Evolutionary conservation across 2,113 vertebrate genomes (phyloP).

Genomic region (Takifugu bimaculatus): DNA sequence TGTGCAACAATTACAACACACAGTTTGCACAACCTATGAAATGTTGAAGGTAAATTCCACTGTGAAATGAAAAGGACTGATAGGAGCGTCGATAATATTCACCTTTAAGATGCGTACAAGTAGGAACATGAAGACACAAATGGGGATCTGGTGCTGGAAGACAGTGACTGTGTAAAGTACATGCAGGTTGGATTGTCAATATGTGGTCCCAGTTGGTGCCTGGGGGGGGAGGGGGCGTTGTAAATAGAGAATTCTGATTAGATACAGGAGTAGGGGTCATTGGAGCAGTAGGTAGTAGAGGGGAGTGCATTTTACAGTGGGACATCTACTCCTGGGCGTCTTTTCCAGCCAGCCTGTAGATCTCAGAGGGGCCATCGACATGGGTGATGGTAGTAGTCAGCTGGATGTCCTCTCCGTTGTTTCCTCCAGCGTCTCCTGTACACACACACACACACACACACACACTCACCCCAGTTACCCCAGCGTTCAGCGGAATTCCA

Average conservation of each 20-base stretch:
- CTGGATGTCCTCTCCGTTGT: slow-evolving; percentile 89
- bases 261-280: slow-evolving; percentile 13
- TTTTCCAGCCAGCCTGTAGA: slow-evolving; percentile 93
- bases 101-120: slow-evolving; percentile 14
- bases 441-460: slow-evolving; percentile 10
- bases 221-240: neutral
- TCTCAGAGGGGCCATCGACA: slow-evolving; percentile 86
- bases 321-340: slow-evolving; percentile 84
- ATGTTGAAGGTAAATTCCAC: slow-evolving; percentile 15
- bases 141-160: slow-evolving; percentile 1
- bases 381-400: slow-evolving; percentile 96
- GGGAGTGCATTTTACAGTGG: slow-evolving; percentile 1
- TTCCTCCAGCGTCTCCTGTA: slow-evolving; percentile 70
- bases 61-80: slow-evolving; percentile 47
- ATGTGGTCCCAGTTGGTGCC: neutral
- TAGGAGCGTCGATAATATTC: slow-evolving; percentile 39
- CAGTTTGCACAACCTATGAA: slow-evolving; percentile 32
- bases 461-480: neutral
- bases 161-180: slow-evolving; percentile 8
- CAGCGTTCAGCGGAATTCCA: slow-evolving; percentile 15
- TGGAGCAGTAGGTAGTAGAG: slow-evolving; percentile 31
- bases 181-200: slow-evolving; percentile 21
- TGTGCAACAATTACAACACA: slow-evolving; percentile 48
- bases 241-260: slow-evolving; percentile 19
- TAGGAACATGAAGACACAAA: slow-evolving; percentile 4